Conservation (phyloP, 2,113 vertebrate genomes). For the Pterophyllum scalare region DNA sequence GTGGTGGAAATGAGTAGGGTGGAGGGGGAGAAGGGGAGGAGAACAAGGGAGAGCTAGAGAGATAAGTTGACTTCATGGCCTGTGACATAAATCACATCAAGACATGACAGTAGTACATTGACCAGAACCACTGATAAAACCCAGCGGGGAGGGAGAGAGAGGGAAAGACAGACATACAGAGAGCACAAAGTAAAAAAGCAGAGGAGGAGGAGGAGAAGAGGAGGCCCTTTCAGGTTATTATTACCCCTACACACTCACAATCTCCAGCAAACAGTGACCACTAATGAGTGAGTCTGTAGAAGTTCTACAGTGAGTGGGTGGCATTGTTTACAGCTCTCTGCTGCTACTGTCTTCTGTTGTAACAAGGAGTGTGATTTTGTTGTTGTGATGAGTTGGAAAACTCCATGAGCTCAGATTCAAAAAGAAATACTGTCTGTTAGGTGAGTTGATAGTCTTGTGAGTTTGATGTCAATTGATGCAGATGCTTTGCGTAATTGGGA, state of each 20-base stretch:
- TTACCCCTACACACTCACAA: conserved; percentile 53
- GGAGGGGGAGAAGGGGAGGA: conserved; percentile 45
- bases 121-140: conserved; percentile 90
- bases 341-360: conserved; percentile 76
- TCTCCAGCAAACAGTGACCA: conserved; percentile 47
- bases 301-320: conserved; percentile 72
- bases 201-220: conserved; percentile 20
- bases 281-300: conserved; percentile 42
- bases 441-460: conserved; percentile 1
- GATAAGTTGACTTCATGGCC: conserved; percentile 91
- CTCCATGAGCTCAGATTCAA: conserved; percentile 27
- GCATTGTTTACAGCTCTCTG: conserved; percentile 78
- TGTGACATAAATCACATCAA: conserved; percentile 91
- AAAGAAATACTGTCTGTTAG: conserved; percentile 27
- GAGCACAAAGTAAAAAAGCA: conserved; percentile 33
- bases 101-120: conserved; percentile 92
- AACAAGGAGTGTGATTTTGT: conserved; percentile 53
- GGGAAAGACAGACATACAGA: conserved; percentile 30
- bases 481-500: conserved; percentile 21
- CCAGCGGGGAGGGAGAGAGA: conserved; percentile 69
- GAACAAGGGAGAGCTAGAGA: conserved; percentile 68
- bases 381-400: neutral
- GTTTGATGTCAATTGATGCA: conserved; percentile 8
- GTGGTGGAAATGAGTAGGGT: conserved; percentile 31
- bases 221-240: conserved; percentile 52